Evolutionary conservation across 2,888 invertebrate species (phyloP), one percentile per base, ranked within the genome.

Genomic region (Byasa hedistus): DNA sequence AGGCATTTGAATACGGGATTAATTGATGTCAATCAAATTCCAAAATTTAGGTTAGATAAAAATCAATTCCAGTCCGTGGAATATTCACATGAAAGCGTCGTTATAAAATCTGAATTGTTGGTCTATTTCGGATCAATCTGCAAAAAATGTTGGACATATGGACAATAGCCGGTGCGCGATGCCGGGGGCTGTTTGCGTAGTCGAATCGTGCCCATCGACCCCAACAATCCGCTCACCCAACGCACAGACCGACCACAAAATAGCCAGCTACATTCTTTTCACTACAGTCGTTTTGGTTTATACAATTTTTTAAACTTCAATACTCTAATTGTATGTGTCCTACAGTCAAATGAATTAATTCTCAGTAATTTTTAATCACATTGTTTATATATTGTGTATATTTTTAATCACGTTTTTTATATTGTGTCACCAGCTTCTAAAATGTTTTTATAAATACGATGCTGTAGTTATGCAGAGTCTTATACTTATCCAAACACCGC

Each of bases 111-210:
- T 62, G 58, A 48, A 63, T 51, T 39, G 58, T 63, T 63, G 24
- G 48, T 63, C 56, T 55, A 62, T 58, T 67, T 63, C 27, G 60
- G 59, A 63, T 58, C 66, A 62, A 59, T 62, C 44, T 63, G 36
- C 59, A n/a, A 59, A 60, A 67, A 63, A 59, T 63, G 66, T 56
- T 39, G 63, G 64, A 71, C 71, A 71, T 71, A 73, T 71, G 67
- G 69, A 70, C 66, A 69, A 71, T 70, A 70, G 69, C 71, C 71
- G 68, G 65, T 68, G 62, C 71, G 66, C 66, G 73, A 69, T 69
- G 71, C 48, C 62, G 68, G 63, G 69, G 68, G 63, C 70, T 71
- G 74, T 74, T 76, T 75, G 72, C 70, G 69, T 74, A 70, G 69
- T 58, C 63, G 68, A 66, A 70, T 69, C 64, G 70, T 60, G 69